phyloP scores from a whole-genome alignment of 2,113 vertebrate genomes.

The Cyanoliseus patagonus region DNA sequence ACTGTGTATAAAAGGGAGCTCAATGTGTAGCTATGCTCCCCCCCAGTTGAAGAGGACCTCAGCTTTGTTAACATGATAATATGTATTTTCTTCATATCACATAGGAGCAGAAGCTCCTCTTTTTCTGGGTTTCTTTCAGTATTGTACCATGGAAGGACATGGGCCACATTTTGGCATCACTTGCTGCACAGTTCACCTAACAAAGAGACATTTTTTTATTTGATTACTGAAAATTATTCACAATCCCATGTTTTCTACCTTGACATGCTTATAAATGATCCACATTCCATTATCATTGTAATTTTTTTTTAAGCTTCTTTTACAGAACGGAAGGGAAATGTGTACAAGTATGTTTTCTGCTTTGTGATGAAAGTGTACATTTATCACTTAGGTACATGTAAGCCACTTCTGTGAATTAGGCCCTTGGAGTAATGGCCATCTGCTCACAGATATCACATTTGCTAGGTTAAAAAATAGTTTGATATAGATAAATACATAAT shows the following conservation, averaged over 20 bases:
- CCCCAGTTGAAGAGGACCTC: neutral
- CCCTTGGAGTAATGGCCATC: slow-evolving; percentile 73
- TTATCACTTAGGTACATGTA: slow-evolving; percentile 67
- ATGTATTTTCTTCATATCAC: neutral
- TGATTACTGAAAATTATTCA: neutral
- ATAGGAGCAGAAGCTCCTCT: neutral
- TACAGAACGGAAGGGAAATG: slow-evolving; percentile 44
- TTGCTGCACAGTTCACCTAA: neutral
- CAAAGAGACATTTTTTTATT: neutral
- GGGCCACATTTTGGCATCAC: neutral
- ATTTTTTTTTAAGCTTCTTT: slow-evolving; percentile 23
- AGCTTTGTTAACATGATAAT: slow-evolving; percentile 6
- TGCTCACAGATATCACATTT: slow-evolving; percentile 71
- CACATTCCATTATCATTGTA: neutral
- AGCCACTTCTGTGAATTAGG: slow-evolving; percentile 65
- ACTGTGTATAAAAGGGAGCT: neutral
- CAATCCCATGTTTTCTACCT: slow-evolving; percentile 5
- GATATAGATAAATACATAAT: slow-evolving; percentile 55
- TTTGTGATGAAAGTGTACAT: slow-evolving; percentile 33
- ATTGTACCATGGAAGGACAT: neutral
- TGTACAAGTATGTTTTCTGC: slow-evolving; percentile 36
- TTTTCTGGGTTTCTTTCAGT: neutral
- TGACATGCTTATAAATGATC: slow-evolving; percentile 26
- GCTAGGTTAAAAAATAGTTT: slow-evolving; percentile 61
- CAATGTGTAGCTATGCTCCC: neutral